phyloP scores from a whole-genome alignment of 2,888 invertebrate species.

The Stenodera caucasica region DNA sequence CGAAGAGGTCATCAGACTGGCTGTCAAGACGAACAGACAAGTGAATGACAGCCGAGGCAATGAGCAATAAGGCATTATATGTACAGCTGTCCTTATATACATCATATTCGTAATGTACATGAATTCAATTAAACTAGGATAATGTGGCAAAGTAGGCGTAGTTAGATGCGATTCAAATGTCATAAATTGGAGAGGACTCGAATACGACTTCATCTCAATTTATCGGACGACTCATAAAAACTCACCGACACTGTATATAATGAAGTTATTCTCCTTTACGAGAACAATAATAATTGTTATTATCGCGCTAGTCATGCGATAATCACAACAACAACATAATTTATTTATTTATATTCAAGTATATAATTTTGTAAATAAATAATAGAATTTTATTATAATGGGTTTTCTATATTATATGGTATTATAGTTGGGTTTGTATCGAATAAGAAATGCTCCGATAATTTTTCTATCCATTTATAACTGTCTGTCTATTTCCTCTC shows the following conservation, averaged over 20 bases:
- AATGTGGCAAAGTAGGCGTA: conserved; percentile 19
- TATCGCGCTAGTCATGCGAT: conserved; percentile 17
- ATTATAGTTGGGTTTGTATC: conserved; percentile 44
- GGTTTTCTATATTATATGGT: not conserved
- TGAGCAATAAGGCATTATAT: conserved; percentile 32
- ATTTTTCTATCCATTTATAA: conserved; percentile 73
- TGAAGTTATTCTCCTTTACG: not conserved
- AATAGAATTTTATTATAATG: conserved; percentile 24
- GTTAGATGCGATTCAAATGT: conserved; percentile 21
- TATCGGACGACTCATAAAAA: too few relatives aligned
- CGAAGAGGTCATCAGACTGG: conserved; percentile 44
- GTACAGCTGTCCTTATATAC: conserved; percentile 7
- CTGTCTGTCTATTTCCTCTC: conserved; percentile 68
- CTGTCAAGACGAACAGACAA: conserved; percentile 46
- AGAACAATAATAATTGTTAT: conserved; percentile 24
- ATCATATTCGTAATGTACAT: not conserved
- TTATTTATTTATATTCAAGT: not conserved
- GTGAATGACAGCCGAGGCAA: conserved; percentile 49
- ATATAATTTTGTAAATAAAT: not conserved
- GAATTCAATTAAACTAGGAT: conserved; percentile 9
- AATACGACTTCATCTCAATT: not conserved
- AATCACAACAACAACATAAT: not conserved
- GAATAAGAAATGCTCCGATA: conserved; percentile 63
- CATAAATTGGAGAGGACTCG: not conserved
- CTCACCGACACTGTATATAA: too few relatives aligned